Conservation (phyloP, 2,797 vertebrate species). For the Tenualosa ilisha region DNA sequence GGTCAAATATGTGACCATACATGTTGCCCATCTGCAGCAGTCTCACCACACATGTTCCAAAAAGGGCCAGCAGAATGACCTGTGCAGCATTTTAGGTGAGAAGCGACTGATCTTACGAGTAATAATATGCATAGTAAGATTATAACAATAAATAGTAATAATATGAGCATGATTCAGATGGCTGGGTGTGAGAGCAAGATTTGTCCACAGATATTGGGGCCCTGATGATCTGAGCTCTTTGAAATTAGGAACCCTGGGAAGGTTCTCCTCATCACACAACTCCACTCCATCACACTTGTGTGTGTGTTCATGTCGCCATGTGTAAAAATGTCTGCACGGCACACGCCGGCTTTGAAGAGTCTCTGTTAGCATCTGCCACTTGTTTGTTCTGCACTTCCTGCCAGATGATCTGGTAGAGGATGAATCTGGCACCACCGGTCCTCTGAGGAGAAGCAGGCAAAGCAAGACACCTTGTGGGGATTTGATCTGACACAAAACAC, state of each 20-base stretch:
- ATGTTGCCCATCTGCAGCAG: no score
- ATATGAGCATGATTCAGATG: background rate
- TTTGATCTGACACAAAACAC: background rate
- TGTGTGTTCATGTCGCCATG: background rate
- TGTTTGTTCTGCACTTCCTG: constrained; percentile 20
- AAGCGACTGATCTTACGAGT: background rate
- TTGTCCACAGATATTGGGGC: constrained; percentile 25
- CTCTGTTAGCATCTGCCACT: constrained; percentile 21
- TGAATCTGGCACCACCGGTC: constrained; percentile 18
- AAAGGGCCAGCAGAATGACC: background rate
- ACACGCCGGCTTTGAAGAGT: constrained; percentile 24
- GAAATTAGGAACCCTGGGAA: constrained; percentile 22
- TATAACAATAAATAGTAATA: no score
- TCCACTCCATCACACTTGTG: background rate
- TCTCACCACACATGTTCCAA: background rate
- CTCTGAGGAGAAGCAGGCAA: background rate
- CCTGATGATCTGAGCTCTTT: constrained; percentile 15
- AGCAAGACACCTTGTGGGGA: background rate
- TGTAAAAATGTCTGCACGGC: background rate
- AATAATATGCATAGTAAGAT: no score
- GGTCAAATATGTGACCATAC: no score
- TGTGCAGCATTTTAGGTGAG: background rate
- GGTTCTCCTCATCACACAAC: constrained; percentile 20
- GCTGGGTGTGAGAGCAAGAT: background rate
- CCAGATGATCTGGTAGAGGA: constrained; percentile 19